Percentiles rank a stretch among this genome's conserved stretches.
Evolutionary conservation across 1,140 invertebrate genomes (phyloP).

Genomic region (Ceratoteleas bidentatus): DNA sequence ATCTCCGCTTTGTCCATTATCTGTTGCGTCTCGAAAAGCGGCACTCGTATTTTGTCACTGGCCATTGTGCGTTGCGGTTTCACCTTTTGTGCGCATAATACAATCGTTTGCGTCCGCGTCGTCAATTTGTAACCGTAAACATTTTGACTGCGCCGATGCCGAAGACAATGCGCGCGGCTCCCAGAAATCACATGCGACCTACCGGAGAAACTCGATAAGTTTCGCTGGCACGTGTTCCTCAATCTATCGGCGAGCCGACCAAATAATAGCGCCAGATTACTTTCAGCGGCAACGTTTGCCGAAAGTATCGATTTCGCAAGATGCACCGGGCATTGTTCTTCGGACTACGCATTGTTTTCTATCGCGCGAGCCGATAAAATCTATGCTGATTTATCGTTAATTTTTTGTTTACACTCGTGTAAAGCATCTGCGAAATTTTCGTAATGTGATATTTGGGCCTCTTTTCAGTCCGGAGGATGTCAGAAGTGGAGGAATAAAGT

Average conservation of each 20-base stretch:
- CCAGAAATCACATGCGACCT: slow-evolving; percentile 36
- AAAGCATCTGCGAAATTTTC: slow-evolving; percentile 58
- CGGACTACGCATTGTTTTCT: slow-evolving; percentile 41
- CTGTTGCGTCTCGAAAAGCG: slow-evolving; percentile 7
- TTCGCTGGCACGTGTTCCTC: slow-evolving; percentile 48
- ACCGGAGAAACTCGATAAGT: slow-evolving; percentile 50
- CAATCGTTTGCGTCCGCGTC: slow-evolving; percentile 45
- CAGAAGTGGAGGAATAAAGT: no score
- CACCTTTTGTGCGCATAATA: slow-evolving; percentile 43
- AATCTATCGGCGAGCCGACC: slow-evolving; percentile 29
- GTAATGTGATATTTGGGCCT: slow-evolving; percentile 44
- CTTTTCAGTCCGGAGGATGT: no score
- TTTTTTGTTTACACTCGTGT: slow-evolving; percentile 62
- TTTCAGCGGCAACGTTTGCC: slow-evolving; percentile 53
- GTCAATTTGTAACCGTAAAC: slow-evolving; percentile 61
- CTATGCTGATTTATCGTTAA: slow-evolving; percentile 59
- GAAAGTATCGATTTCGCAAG: slow-evolving; percentile 64
- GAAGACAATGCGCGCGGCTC: slow-evolving; percentile 42
- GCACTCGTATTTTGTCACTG: slow-evolving; percentile 32
- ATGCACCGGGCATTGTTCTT: slow-evolving; percentile 48
- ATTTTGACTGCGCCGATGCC: slow-evolving; percentile 45
- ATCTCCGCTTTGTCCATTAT: slow-evolving; percentile 10
- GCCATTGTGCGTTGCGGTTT: slow-evolving; percentile 48
- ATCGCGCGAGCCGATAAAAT: slow-evolving; percentile 37
- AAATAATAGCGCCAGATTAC: slow-evolving; percentile 56